These are phyloP conservation scores for Phymatocera aterrima DNA, from an alignment of 2,888 invertebrate genomes.

Conservation along the genomic window DNA sequence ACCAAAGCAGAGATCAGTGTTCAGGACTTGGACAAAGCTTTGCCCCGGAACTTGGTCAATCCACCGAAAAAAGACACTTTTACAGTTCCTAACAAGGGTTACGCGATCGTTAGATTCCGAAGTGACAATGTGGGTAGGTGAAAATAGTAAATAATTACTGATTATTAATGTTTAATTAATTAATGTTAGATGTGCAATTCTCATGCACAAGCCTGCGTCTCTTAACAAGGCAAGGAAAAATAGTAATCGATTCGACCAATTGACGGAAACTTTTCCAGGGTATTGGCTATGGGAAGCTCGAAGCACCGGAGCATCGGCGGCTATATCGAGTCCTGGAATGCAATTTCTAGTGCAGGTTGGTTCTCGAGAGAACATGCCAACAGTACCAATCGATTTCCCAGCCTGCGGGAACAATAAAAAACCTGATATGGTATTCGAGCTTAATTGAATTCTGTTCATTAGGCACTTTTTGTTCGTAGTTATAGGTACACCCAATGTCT, in stretches of 20 bases:
- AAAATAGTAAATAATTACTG: not conserved
- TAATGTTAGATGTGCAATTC: not conserved
- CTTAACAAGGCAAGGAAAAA: not conserved
- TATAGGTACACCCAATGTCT: not conserved
- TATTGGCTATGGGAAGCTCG: conserved; percentile 67
- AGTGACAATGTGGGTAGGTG: conserved; percentile 63
- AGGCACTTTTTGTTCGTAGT: not conserved
- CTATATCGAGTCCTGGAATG: conserved; percentile 57
- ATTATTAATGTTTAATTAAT: not conserved
- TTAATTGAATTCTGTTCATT: conserved; percentile 3
- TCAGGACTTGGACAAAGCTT: conserved; percentile 70
- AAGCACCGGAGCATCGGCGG: conserved; percentile 56
- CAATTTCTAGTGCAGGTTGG: conserved; percentile 65
- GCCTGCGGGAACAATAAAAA: conserved; percentile 63
- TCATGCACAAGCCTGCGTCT: too few relatives aligned
- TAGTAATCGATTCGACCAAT: not conserved
- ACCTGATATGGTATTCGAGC: conserved; percentile 61
- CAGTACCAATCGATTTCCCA: conserved; percentile 64
- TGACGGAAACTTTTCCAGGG: conserved; percentile 50
- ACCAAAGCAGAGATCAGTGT: conserved; percentile 72
- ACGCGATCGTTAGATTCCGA: conserved; percentile 59
- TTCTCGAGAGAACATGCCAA: conserved; percentile 56
- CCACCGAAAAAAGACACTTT: conserved; percentile 81
- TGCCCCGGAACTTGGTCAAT: conserved; percentile 75
- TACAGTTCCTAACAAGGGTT: conserved; percentile 80